These are phyloP conservation scores for Yponomeuta evonymella DNA, from an alignment of 2,888 invertebrate genomes.

Conservation along the genomic window DNA sequence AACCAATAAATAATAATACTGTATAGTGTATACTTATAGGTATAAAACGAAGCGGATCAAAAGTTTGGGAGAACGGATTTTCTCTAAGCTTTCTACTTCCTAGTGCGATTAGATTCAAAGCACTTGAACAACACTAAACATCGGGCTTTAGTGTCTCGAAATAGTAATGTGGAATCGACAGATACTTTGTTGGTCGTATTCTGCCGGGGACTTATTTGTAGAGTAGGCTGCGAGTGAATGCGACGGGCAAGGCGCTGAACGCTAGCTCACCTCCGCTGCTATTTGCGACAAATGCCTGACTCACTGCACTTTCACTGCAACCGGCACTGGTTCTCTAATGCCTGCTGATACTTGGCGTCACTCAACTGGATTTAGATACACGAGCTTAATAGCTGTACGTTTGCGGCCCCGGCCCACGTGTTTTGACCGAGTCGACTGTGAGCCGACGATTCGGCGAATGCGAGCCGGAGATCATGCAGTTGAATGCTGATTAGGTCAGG, in stretches of 20 bases:
- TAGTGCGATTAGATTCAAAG: neutral
- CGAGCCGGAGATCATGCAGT: neutral
- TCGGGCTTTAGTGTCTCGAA: neutral
- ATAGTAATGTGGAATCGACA: neutral
- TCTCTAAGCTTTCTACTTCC: neutral
- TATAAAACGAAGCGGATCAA: neutral
- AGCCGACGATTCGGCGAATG: neutral
- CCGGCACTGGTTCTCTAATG: constrained; percentile 38
- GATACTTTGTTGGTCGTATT: neutral
- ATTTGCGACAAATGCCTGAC: constrained; percentile 54
- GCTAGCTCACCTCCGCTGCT: constrained; percentile 32
- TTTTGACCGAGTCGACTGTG: constrained; percentile 1
- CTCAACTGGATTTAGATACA: constrained; percentile 36
- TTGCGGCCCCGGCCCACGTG: constrained; percentile 15
- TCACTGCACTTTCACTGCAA: constrained; percentile 67
- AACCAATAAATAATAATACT: too few relatives aligned
- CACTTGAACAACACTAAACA: neutral
- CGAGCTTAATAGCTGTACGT: constrained; percentile 17
- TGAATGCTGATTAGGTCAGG: neutral
- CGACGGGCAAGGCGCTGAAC: neutral
- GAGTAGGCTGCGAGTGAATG: neutral
- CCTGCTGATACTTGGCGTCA: constrained; percentile 48
- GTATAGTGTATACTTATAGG: too few relatives aligned
- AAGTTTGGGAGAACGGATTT: neutral
- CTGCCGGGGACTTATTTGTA: neutral